Evolutionary conservation across 1,140 invertebrate genomes (phyloP), one percentile per base, ranked within the genome.

Genomic region (Cotesia chilonis): DNA sequence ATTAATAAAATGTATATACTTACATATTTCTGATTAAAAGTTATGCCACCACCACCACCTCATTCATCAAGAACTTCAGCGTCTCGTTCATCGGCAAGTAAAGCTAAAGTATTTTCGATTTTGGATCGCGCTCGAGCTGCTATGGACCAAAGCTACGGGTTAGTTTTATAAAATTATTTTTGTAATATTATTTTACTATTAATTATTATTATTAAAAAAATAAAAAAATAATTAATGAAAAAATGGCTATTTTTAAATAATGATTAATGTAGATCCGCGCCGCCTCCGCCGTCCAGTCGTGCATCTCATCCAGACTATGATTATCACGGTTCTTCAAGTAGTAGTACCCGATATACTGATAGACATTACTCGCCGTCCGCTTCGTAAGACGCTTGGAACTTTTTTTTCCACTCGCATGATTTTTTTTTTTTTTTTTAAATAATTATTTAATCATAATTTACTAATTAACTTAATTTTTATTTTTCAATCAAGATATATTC

Each of bases 41-140:
- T 37, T 2, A 83, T 86, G 77, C 80, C 86, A 61, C 81, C 82
- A 71, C 84, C 82, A 10, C 83, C 84, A 68, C 84, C 82, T 9
- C 83, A 84, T 68, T 73, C 80, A 7, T 82, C 83, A 51, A 84
- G 87, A 17, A 84, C 87, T 70, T 87, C 88, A 60, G 85, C 85
- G 37, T 80, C 87, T 47, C 82, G 87, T 76, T 85, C 89, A 1
- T 87, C 90, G 72, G 89, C 90, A 17, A 88, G 90, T n/a, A 94
- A 94, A 84, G 90, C 91, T 61, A 94, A 94, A 84, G 93, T 94
- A 1, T 90, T 94, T 84, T 94, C 92, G 55, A 95, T 95, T 75
- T 87, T 95, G 72, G 94, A 95, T 84, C 89, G 93, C 68, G 94
- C 94, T 0, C 87, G 93, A 68, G 89, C 90, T 37, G 93, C 93